phyloP scores from a whole-genome alignment of 2,113 vertebrate species.

The Malaclemys terrapin region DNA sequence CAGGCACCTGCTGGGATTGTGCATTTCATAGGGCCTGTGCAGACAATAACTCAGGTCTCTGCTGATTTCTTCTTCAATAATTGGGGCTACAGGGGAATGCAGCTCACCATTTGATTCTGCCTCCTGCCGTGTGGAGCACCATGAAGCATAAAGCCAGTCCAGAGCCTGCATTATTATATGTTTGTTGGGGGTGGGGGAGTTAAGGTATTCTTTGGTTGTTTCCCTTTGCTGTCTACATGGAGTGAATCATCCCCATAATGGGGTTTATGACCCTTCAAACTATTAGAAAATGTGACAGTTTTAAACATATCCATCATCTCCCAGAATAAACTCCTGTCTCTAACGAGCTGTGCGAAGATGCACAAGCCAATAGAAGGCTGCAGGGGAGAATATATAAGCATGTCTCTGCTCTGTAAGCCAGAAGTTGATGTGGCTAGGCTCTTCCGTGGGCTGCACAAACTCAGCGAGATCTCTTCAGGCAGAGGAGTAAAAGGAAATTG shows the following conservation, averaged over 20 bases:
- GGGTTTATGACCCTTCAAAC: background rate
- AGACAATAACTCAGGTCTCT: background rate
- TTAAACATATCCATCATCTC: background rate
- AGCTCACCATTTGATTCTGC: background rate
- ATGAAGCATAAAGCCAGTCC: background rate
- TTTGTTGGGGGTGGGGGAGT: background rate
- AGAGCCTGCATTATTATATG: background rate
- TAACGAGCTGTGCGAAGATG: background rate
- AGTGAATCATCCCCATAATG: background rate
- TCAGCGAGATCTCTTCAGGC: background rate
- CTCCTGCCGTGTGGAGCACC: background rate
- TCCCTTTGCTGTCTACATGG: background rate
- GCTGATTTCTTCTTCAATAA: background rate
- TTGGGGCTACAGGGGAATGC: background rate
- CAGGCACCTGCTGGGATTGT: background rate
- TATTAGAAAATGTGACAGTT: background rate
- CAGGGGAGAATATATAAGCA: background rate
- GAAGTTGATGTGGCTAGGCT: background rate
- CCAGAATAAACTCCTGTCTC: background rate
- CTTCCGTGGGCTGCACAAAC: constrained; percentile 9
- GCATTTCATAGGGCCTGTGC: background rate
- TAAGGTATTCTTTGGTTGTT: background rate
- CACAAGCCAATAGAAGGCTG: background rate
- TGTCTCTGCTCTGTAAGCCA: background rate
- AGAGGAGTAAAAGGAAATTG: background rate